Evolutionary conservation across 2,888 invertebrate genomes (phyloP).

Genomic region (Rhagophthalmus giganteus): DNA sequence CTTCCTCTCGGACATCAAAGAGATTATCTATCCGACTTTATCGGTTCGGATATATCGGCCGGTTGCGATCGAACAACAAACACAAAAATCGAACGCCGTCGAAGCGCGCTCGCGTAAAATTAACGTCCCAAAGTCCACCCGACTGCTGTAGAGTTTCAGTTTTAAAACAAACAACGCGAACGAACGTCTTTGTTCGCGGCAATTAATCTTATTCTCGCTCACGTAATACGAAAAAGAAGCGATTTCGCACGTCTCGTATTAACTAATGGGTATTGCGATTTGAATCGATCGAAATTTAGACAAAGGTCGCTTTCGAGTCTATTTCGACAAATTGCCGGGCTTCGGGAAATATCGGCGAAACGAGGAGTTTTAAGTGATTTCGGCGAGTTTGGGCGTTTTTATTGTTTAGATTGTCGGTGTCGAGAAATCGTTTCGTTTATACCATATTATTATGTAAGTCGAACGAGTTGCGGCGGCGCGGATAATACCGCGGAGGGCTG

Average conservation of each 20-base stretch:
- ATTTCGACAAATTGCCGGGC: no score
- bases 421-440: no score
- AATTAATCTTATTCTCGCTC: background rate
- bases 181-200: background rate
- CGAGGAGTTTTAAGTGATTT: background rate
- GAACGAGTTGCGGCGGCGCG: no score
- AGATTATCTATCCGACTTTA: slow-evolving; percentile 25
- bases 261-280: no score
- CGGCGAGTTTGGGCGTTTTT: no score
- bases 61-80: slow-evolving; percentile 17
- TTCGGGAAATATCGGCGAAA: no score
- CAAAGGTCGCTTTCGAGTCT: no score
- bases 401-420: no score
- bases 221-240: background rate
- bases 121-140: background rate
- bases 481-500: no score
- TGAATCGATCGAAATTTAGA: no score
- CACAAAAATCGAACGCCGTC: slow-evolving; percentile 14
- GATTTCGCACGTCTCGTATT: no score
- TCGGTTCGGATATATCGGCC: slow-evolving; percentile 13
- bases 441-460: no score
- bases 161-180: background rate
- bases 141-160: background rate
- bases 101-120: background rate
- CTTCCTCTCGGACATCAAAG: slow-evolving; percentile 27